Conservation (phyloP, 2,888 invertebrate genomes). For the Embidobia sp. region DNA sequence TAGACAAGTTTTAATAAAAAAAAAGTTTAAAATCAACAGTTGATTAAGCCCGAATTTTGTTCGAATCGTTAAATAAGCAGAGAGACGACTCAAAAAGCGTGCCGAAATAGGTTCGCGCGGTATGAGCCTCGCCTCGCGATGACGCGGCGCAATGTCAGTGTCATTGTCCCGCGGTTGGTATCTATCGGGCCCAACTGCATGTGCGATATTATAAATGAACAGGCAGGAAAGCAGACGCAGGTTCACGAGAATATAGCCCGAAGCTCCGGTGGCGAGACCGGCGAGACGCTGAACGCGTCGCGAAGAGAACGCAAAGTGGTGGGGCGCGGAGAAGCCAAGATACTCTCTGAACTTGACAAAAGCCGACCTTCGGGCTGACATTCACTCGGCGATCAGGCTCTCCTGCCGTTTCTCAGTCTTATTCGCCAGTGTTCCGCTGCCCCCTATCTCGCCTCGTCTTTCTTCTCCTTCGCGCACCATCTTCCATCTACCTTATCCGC, state of each 20-base stretch:
- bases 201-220: slow-evolving; percentile 71
- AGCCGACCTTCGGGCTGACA: slow-evolving; percentile 81
- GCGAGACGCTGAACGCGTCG: slow-evolving; percentile 19
- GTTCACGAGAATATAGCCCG: too few species aligned
- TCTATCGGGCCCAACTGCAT: slow-evolving; percentile 70
- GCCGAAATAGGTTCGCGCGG: too few species aligned
- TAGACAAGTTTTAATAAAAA: too few species aligned
- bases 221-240: slow-evolving; percentile 67
- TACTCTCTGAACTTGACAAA: slow-evolving; percentile 78
- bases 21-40: too few species aligned
- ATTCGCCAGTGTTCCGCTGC: slow-evolving; percentile 63
- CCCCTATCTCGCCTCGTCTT: slow-evolving; percentile 41
- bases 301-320: slow-evolving; percentile 17
- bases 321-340: slow-evolving; percentile 38
- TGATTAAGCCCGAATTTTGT: too few species aligned
- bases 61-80: too few species aligned
- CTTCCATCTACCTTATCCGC: too few species aligned
- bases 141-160: slow-evolving; percentile 59
- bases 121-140: too few species aligned
- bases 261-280: slow-evolving; percentile 23
- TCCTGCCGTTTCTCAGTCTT: slow-evolving; percentile 43
- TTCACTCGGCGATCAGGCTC: slow-evolving; percentile 74
- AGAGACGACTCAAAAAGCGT: too few species aligned
- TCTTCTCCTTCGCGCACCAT: too few species aligned
- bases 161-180: slow-evolving; percentile 74